Evolutionary conservation across 2,888 invertebrate genomes (phyloP).

Genomic region (Spialia ferax): DNA sequence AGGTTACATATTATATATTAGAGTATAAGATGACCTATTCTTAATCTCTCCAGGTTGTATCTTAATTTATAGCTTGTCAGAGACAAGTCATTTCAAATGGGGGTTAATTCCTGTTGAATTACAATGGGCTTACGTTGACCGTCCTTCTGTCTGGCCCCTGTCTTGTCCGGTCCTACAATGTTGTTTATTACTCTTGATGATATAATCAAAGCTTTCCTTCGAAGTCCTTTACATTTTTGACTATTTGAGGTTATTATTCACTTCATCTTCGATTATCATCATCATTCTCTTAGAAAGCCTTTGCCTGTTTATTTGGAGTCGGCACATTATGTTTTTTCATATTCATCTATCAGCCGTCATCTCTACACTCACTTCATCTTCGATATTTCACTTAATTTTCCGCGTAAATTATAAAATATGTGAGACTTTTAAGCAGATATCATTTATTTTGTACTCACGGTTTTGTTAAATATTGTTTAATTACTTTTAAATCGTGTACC

Average conservation of each 20-base stretch:
- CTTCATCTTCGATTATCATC: no score
- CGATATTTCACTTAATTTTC: background rate
- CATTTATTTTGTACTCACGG: no score
- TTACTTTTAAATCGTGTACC: slow-evolving; percentile 55
- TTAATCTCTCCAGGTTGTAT: slow-evolving; percentile 45
- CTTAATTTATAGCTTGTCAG: slow-evolving; percentile 67
- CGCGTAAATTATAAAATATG: no score
- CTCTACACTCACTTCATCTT: no score
- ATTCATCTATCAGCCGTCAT: no score
- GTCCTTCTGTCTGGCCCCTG: background rate
- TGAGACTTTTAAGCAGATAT: no score
- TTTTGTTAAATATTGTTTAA: no score
- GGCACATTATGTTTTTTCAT: no score
- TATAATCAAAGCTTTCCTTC: background rate
- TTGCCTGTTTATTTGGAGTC: no score
- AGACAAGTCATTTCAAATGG: slow-evolving; percentile 75
- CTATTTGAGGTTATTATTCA: background rate
- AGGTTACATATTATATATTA: no score
- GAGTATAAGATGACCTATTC: background rate
- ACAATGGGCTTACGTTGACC: slow-evolving; percentile 62
- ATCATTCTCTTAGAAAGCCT: no score
- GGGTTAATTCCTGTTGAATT: slow-evolving; percentile 84
- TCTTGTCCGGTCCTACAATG: background rate
- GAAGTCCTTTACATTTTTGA: background rate
- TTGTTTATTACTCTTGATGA: background rate